Conservation (phyloP, 2,888 invertebrate species). For the Tachina lurida region DNA sequence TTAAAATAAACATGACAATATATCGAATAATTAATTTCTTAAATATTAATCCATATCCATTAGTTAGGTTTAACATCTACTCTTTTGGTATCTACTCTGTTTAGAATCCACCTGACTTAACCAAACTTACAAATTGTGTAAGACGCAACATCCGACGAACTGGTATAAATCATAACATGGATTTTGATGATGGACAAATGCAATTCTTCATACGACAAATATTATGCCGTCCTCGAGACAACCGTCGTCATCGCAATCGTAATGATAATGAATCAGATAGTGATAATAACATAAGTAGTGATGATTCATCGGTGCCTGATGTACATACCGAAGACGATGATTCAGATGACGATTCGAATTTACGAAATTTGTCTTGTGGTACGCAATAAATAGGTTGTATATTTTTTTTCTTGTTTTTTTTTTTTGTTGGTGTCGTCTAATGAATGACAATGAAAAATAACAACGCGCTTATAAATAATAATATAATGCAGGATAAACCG, state of each 20-base stretch:
- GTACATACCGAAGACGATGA: constrained; percentile 66
- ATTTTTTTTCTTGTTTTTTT: no score
- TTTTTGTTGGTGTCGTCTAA: background rate
- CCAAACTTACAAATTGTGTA: constrained; percentile 77
- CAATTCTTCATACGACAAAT: constrained; percentile 80
- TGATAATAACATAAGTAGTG: constrained; percentile 64
- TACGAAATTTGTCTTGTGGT: constrained; percentile 74
- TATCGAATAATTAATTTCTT: no score
- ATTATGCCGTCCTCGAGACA: constrained; percentile 72
- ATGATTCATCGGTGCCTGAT: constrained; percentile 60
- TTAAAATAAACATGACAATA: no score
- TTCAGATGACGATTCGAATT: constrained; percentile 70
- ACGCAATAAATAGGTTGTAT: constrained; percentile 74
- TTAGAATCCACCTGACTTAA: constrained; percentile 76
- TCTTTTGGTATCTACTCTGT: constrained; percentile 19
- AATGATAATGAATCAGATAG: constrained; percentile 28
- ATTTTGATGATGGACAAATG: constrained; percentile 78
- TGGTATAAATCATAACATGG: constrained; percentile 72
- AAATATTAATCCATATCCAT: constrained; percentile 29
- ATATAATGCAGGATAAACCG: background rate
- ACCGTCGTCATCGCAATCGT: constrained; percentile 32
- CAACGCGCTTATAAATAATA: background rate
- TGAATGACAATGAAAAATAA: background rate
- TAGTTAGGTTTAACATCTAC: background rate
- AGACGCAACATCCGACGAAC: constrained; percentile 77